A percentile compares a stretch with the other conserved stretches of the same genome.
Evolutionary conservation across 2,113 vertebrate genomes (phyloP).

Genomic region (Cyprinodon tularosa): DNA sequence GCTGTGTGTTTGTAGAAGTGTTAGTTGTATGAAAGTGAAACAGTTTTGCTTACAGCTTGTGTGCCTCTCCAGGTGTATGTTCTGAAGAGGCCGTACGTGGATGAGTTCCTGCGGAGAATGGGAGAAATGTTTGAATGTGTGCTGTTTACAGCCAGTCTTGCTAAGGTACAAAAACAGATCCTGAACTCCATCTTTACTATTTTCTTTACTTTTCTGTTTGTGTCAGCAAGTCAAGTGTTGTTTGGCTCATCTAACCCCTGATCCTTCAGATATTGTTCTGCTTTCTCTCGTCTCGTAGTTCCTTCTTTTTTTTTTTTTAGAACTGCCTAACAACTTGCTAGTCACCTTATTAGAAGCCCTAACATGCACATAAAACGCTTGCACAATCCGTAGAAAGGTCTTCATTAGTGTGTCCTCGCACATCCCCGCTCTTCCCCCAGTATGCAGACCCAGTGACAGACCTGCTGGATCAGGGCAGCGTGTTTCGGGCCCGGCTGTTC

Average conservation of each 20-base stretch:
- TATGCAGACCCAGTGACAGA: constrained; percentile 91
- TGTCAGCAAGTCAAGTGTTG: constrained; percentile 3
- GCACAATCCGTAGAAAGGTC: constrained; percentile 3
- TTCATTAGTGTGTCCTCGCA: constrained; percentile 24
- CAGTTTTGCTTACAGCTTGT: background rate
- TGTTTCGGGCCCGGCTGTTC: constrained; percentile 87
- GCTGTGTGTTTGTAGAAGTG: background rate
- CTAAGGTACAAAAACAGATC: constrained; percentile 82
- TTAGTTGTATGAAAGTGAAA: background rate
- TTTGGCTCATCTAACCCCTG: constrained; percentile 13
- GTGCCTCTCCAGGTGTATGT: constrained; percentile 85
- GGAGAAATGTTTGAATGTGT: constrained; percentile 92
- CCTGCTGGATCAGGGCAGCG: constrained; percentile 85
- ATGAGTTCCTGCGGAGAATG: constrained; percentile 89
- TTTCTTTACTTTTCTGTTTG: constrained; percentile 9
- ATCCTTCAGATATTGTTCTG: constrained; percentile 25
- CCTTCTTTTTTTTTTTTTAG: constrained; percentile 7
- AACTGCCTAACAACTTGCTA: constrained; percentile 8
- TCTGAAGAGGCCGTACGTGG: constrained; percentile 90
- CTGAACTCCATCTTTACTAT: constrained; percentile 14
- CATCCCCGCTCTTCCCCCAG: constrained; percentile 60
- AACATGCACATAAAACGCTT: constrained; percentile 7
- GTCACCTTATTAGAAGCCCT: background rate
- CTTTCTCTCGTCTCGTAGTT: constrained; percentile 33
- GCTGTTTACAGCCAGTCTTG: constrained; percentile 90